phyloP scores from a whole-genome alignment of 1,140 invertebrate species.

The Heterodera schachtii region DNA sequence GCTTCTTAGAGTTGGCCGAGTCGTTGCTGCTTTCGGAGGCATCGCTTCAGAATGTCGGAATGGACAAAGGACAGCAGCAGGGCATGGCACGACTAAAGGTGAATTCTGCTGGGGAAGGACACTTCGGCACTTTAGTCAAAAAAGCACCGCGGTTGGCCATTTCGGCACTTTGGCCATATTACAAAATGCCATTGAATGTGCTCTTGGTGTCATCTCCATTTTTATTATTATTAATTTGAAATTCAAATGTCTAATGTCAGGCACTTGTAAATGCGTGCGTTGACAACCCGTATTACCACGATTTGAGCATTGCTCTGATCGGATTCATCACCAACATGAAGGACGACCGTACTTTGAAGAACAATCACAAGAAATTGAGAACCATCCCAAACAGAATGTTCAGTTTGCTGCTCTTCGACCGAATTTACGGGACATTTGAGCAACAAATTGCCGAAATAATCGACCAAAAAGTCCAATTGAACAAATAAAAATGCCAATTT shows the following conservation, averaged over 20 bases:
- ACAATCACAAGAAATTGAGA: not conserved
- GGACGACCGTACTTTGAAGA: not conserved
- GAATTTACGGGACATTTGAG: not conserved
- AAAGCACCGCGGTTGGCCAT: not conserved
- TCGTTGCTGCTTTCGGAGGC: not conserved
- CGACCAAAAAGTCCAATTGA: not conserved
- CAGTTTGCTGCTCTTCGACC: not conserved
- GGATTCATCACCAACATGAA: not conserved
- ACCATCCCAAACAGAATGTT: not conserved
- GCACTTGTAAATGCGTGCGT: not conserved
- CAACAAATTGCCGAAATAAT: not conserved
- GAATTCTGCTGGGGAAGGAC: not conserved
- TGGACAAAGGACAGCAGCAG: not conserved
- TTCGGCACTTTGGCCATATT: too few species aligned
- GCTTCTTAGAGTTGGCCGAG: not conserved
- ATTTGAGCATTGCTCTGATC: not conserved
- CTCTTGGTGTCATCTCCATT: too few species aligned
- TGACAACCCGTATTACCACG: not conserved
- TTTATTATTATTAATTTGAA: too few species aligned
- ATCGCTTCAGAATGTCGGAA: not conserved
- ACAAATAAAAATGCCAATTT: not conserved
- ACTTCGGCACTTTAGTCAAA: not conserved
- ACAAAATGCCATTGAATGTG: too few species aligned
- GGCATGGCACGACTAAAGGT: not conserved
- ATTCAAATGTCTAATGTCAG: not conserved